Evolutionary conservation across 2,888 invertebrate genomes (phyloP), one percentile per base, ranked within the genome.

Genomic region (Drosophila aldrichi): DNA sequence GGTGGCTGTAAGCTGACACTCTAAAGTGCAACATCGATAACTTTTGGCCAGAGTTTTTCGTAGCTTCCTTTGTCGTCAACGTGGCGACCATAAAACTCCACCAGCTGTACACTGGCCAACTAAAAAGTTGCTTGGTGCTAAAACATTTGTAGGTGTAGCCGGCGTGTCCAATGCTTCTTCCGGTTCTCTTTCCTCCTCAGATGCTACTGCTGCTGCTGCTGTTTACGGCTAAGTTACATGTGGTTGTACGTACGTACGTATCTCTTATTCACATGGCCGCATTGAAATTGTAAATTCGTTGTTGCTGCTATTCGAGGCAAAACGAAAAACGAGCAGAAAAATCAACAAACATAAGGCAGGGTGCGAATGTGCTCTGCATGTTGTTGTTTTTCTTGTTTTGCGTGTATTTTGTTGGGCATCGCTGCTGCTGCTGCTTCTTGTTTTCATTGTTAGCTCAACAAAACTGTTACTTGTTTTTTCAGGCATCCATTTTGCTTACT

Each of bases 391-490:
- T 36, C 22, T 36, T 66, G 43, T 48, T 51, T 34, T 36, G 20
- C 32, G 20, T 56, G 20, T 34, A 5, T 55, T 18, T 54, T 25
- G 70, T 59, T 46, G 55, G 22, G 22, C 44, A 14, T 22, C 14
- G 43, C 14, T 1, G 43, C 10, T 49, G 40, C 29, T 74, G 43
- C 49, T 55, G 41, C 36, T 74, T 59, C 48, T 70, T 87, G 79
- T 85, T 84, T 88, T 82, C 74, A 73, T 79, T 89, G 84, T 84
- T 89, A 82, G 80, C 70, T 74, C 56, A 79, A 77, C 74, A 79
- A 82, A 89, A 84, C 77, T 77, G 88, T 85, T 89, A 85, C 88
- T 85, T 84, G 84, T 84, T 84, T 82, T 89, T 79, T 84, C 79
- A 82, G 82, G 74, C 88, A 66, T 58, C 80, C 79, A 70, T 79